Evolutionary conservation across 1,140 invertebrate genomes (phyloP).

Genomic region (Heliconius eleuchia): DNA sequence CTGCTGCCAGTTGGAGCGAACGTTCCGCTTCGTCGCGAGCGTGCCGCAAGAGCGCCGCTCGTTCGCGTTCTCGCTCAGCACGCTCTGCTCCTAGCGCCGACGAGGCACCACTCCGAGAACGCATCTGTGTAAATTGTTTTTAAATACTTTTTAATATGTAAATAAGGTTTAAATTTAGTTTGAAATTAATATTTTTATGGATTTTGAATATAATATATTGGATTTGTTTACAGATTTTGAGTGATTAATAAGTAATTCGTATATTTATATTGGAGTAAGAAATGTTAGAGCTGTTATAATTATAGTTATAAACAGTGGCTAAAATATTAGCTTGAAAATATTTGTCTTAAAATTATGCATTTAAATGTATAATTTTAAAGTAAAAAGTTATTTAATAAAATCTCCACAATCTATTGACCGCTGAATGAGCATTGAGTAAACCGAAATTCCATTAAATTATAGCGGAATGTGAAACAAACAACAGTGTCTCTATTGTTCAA

Average conservation of each 20-base stretch:
- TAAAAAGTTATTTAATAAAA: background rate
- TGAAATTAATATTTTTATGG: no score
- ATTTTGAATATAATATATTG: no score
- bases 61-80: constrained; percentile 92
- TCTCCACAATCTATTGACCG: background rate
- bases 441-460: background rate
- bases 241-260: no score
- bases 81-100: constrained; percentile 86
- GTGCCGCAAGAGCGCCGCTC: constrained; percentile 92
- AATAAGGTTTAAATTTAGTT: no score
- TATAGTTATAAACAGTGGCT: no score
- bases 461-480: background rate
- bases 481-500: background rate
- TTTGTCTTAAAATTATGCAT: background rate
- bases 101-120: constrained; percentile 81
- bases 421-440: background rate
- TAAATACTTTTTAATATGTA: no score
- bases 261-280: no score
- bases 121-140: constrained; percentile 72
- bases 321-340: no score
- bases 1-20: constrained; percentile 91
- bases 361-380: background rate
- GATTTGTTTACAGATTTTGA: no score
- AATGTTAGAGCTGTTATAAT: no score
- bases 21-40: constrained; percentile 94